Base-by-base conservation (phyloP, 1,140 invertebrate species). In the Macrobrachium rosenbergii region DNA sequence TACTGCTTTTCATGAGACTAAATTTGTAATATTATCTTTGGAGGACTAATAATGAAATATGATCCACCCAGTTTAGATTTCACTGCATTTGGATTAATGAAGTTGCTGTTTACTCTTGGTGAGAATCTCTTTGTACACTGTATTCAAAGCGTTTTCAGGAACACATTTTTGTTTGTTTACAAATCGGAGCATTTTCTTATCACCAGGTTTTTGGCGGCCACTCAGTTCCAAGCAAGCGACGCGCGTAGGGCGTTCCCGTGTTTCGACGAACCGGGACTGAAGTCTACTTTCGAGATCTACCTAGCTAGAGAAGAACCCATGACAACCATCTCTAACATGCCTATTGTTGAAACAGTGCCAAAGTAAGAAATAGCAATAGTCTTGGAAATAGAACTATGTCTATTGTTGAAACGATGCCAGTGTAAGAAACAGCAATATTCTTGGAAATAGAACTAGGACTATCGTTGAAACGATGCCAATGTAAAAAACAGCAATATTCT, bases 241-340 rank as follows among this genome's bases (percentile, higher is more conserved):
- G 98, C 98, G 0, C 94, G 98, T 82, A 93, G 95, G 77, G 97
- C 96, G 0, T 99, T 99, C 91, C 98, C 98, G 0, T 99, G 98
- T 92, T 98, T 99, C 91, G 98, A 99, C 91, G 98, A 99, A 91
- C 98, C 98, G 0, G 93, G 12, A 12, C 0, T 85, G 23, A 85
- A 85, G 75, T 83, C 83, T 0, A 95, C 93, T 12, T 99, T 98
- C 91, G 93, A 92, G 37, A 93, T 98, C 16, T 94, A 92, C 14
- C 91, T 99, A 45, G 94, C 94, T 0, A 94, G 95, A 88, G 92
- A 94, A 58, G 92, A 93, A 73, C 92, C 94, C 5, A 95, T 94
- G 90, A 94, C 92, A 0, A 93, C 95, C 0, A 92, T 98, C 12
- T 97, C 96, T 86, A 99, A 98, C 90, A 98, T 97, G 96, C 95